Percentiles rank a stretch among this genome's conserved stretches.
These are phyloP conservation scores for Rhopalosiphum nymphaeae DNA, from an alignment of 2,888 invertebrate species.

Conservation along the genomic window DNA sequence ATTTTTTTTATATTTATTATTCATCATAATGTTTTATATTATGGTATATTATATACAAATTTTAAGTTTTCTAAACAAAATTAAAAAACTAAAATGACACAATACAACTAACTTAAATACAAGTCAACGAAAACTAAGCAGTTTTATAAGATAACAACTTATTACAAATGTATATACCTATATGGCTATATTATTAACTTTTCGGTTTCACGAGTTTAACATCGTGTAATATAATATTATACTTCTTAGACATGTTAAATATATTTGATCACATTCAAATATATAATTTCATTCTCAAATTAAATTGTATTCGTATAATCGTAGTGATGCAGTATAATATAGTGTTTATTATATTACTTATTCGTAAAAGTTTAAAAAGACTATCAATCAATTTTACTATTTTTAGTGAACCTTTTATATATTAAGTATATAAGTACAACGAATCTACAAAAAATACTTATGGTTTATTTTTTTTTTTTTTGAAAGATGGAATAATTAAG, in stretches of 20 bases:
- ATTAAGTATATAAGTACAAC: neutral
- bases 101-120: neutral
- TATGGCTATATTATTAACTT: neutral
- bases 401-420: neutral
- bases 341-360: neutral
- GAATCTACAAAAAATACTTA: neutral
- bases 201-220: neutral
- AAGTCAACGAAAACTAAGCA: neutral
- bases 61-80: neutral
- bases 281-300: neutral
- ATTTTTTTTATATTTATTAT: neutral
- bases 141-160: neutral
- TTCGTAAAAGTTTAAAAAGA: neutral
- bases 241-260: neutral
- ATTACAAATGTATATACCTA: neutral
- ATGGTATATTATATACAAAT: neutral
- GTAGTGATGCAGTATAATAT: neutral
- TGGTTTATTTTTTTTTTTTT: neutral
- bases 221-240: neutral
- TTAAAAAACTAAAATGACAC: neutral
- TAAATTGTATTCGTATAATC: neutral
- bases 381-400: neutral
- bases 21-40: neutral
- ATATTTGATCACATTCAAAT: neutral
- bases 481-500: neutral